Conservation (phyloP, 2,113 vertebrate genomes). For the Ornithorhynchus anatinus region DNA sequence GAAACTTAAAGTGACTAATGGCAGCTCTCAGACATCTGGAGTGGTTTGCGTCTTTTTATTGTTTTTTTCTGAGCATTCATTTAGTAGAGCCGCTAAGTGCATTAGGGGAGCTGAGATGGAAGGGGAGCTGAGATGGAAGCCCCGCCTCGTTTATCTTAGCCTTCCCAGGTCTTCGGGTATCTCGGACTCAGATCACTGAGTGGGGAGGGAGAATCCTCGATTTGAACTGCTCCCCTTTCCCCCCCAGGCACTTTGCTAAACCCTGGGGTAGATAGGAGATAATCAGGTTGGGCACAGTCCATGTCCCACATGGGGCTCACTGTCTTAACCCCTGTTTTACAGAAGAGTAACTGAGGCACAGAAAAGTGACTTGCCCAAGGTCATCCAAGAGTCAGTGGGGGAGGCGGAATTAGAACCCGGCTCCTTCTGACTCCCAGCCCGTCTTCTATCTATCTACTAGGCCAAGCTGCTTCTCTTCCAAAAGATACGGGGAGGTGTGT, state of each 20-base stretch:
- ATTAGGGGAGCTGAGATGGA: neutral
- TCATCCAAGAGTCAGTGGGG: neutral
- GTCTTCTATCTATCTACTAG: too few relatives aligned
- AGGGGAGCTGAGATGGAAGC: too few relatives aligned
- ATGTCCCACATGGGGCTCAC: too few relatives aligned
- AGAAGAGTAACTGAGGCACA: constrained; percentile 1
- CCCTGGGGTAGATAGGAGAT: too few relatives aligned
- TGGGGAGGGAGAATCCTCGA: too few relatives aligned
- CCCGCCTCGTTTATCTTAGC: neutral
- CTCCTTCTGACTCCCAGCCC: too few relatives aligned
- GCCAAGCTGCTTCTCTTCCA: too few relatives aligned
- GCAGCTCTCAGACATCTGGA: neutral
- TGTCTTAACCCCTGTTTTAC: neutral
- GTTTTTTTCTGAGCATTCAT: constrained; percentile 5
- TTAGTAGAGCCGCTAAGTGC: neutral
- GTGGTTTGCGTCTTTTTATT: neutral
- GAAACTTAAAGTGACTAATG: too few relatives aligned
- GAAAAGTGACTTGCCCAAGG: neutral
- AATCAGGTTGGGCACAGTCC: too few relatives aligned
- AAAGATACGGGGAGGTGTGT: too few relatives aligned
- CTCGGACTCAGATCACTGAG: too few relatives aligned
- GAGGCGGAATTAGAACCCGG: neutral
- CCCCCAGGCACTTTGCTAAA: neutral
- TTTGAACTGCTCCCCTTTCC: too few relatives aligned
- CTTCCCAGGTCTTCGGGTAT: neutral